phyloP scores from a whole-genome alignment of 1,140 invertebrate species.

The Trachymyrmex cornetzi region DNA sequence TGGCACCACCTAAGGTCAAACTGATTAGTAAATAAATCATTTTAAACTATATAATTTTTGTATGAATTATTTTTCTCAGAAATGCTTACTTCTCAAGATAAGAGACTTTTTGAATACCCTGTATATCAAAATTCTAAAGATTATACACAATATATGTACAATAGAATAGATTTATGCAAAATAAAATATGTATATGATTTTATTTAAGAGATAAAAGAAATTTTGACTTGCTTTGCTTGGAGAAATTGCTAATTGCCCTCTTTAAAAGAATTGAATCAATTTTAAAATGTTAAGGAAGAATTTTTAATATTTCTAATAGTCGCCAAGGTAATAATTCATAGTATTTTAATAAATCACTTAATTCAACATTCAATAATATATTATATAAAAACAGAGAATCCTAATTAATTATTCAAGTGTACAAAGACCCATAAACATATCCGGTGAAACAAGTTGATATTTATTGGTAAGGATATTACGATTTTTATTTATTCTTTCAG shows the following conservation, averaged over 20 bases:
- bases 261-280: background rate
- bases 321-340: background rate
- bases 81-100: too few species aligned
- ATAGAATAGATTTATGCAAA: background rate
- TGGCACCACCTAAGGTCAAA: too few species aligned
- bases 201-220: background rate
- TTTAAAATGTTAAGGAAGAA: background rate
- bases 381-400: background rate
- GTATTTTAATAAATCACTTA: background rate
- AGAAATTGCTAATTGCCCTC: background rate
- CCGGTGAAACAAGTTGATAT: background rate
- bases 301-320: background rate
- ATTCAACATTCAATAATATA: background rate
- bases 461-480: background rate
- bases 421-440: background rate
- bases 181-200: background rate
- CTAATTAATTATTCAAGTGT: background rate
- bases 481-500: conserved; percentile 10
- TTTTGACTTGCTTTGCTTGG: background rate
- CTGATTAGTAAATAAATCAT: too few species aligned
- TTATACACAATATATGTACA: background rate
- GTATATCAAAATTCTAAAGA: background rate
- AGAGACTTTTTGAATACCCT: too few species aligned
- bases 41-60: too few species aligned
- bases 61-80: too few species aligned